These are phyloP conservation scores for Neopipo cinnamomea DNA, from an alignment of 2,113 vertebrate genomes.

Conservation along the genomic window DNA sequence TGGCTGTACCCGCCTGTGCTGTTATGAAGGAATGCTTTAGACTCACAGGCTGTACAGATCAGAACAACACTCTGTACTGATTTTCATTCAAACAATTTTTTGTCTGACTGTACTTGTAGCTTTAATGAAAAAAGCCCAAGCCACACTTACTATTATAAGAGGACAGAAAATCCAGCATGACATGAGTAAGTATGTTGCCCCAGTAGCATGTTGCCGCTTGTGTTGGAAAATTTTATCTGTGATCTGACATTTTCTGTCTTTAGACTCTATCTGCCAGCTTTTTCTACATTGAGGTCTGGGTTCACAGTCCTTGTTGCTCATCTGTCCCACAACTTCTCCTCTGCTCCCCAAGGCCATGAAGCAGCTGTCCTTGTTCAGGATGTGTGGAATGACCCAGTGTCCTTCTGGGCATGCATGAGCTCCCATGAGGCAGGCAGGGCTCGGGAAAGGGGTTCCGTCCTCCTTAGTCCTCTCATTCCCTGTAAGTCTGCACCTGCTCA, in stretches of 20 bases:
- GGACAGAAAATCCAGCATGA: background rate
- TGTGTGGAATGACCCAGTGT: background rate
- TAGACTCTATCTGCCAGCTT: background rate
- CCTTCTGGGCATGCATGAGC: background rate
- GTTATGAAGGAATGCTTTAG: conserved; percentile 36
- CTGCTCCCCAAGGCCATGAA: background rate
- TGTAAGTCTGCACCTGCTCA: background rate
- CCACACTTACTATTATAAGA: background rate
- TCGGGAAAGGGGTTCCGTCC: background rate
- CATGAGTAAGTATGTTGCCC: background rate
- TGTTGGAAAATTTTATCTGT: background rate
- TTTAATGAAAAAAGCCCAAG: background rate
- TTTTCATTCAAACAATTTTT: background rate
- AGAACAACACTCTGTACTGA: background rate
- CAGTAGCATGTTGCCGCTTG: background rate
- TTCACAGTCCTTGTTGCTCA: background rate
- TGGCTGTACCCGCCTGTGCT: background rate
- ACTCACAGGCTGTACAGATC: background rate
- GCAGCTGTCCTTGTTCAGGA: background rate
- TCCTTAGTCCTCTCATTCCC: background rate
- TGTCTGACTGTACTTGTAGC: background rate
- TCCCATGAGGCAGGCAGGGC: background rate
- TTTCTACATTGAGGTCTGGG: background rate
- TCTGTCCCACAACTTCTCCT: background rate
- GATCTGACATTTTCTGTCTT: background rate